Percentiles rank a stretch among this genome's conserved stretches.
Evolutionary conservation across 2,113 vertebrate genomes (phyloP).

Genomic region (Rattus norvegicus): GRCr8 NC_086028.1:71361501-71362000

Average conservation of each 20-base stretch:
- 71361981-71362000: conserved; percentile 43
- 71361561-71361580: conserved; percentile 64
- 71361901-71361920: conserved; percentile 78
- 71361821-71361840: conserved; percentile 80
- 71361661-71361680: conserved; percentile 61
- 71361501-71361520: conserved; percentile 44
- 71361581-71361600: conserved; percentile 46
- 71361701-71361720: conserved; percentile 72
- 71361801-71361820: conserved; percentile 85
- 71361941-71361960: conserved; percentile 52
- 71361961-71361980: conserved; percentile 52
- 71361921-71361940: conserved; percentile 70
- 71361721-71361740: conserved; percentile 69
- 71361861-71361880: conserved; percentile 81
- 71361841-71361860: conserved; percentile 82
- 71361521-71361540: conserved; percentile 35
- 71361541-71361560: conserved; percentile 16
- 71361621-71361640: conserved; percentile 54
- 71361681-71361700: conserved; percentile 74
- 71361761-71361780: conserved; percentile 81
- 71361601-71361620: conserved; percentile 64
- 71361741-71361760: conserved; percentile 75
- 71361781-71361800: conserved; percentile 79
- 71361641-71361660: conserved; percentile 67
- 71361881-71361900: conserved; percentile 82